phyloP scores from a whole-genome alignment of 1,140 invertebrate species.

The Matsumurasca onukii region DNA sequence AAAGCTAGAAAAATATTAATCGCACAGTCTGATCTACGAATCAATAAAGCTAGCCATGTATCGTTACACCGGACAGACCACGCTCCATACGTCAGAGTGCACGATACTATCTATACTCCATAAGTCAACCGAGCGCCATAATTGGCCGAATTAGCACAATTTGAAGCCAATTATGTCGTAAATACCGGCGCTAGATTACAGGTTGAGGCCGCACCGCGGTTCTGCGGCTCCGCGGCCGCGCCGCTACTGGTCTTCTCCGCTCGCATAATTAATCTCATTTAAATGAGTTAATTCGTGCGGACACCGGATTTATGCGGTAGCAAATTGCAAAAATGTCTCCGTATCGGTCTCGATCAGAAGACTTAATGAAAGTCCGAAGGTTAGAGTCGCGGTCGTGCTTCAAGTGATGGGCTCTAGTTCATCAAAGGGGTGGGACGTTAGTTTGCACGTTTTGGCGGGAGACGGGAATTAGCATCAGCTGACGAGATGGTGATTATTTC shows the following conservation, averaged over 20 bases:
- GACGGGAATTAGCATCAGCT: neutral
- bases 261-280: slow-evolving; percentile 9
- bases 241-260: slow-evolving; percentile 16
- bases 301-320: slow-evolving; percentile 8
- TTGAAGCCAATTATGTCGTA: slow-evolving; percentile 22
- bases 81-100: neutral
- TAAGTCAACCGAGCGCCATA: slow-evolving; percentile 18
- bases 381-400: neutral
- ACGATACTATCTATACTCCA: slow-evolving; percentile 4
- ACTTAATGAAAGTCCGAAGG: neutral
- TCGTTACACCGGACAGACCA: too few species aligned
- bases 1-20: too few species aligned
- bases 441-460: neutral
- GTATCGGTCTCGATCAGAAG: slow-evolving; percentile 2
- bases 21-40: too few species aligned
- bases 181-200: slow-evolving; percentile 12
- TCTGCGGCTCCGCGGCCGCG: too few species aligned
- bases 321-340: neutral
- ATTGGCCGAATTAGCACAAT: slow-evolving; percentile 26
- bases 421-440: neutral
- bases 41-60: too few species aligned
- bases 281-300: slow-evolving; percentile 22
- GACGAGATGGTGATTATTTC: neutral
- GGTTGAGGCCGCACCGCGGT: neutral
- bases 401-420: neutral